Conservation (phyloP, 1,140 invertebrate genomes). For the Pseudoatta argentina region DNA sequence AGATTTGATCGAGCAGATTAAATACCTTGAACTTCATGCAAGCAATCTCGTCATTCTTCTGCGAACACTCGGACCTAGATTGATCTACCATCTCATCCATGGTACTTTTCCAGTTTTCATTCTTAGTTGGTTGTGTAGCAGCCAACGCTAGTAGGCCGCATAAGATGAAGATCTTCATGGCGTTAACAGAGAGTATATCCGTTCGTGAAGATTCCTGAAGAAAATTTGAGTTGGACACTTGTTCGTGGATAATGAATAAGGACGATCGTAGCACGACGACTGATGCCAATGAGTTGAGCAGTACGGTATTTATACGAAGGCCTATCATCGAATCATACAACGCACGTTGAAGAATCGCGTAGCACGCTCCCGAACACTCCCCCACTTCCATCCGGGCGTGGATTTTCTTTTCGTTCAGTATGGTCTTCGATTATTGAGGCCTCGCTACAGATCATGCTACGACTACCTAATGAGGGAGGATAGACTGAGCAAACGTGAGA, state of each 20-base stretch:
- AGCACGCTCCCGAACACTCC: constrained; percentile 51
- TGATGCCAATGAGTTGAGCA: constrained; percentile 82
- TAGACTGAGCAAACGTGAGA: constrained; percentile 34
- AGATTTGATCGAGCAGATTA: constrained; percentile 91
- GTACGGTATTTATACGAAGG: constrained; percentile 85
- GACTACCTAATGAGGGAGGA: constrained; percentile 71
- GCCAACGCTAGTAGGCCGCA: constrained; percentile 82
- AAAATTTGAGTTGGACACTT: constrained; percentile 21
- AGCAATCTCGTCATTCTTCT: constrained; percentile 91
- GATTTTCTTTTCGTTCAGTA: constrained; percentile 87
- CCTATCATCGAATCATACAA: constrained; percentile 72
- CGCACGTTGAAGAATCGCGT: constrained; percentile 63
- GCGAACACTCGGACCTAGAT: constrained; percentile 90
- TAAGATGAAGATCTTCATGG: constrained; percentile 80
- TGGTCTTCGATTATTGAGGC: constrained; percentile 86
- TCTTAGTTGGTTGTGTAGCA: constrained; percentile 88
- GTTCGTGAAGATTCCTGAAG: constrained; percentile 28
- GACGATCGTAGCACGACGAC: constrained; percentile 79
- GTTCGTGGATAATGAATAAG: constrained; percentile 56
- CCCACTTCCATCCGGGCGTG: constrained; percentile 70
- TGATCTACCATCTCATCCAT: constrained; percentile 91
- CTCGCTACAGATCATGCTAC: constrained; percentile 78
- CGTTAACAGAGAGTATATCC: constrained; percentile 30
- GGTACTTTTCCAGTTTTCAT: constrained; percentile 89
- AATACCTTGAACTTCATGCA: constrained; percentile 94